Percentiles rank a stretch among this genome's conserved stretches.
phyloP scores from a whole-genome alignment of 2,888 invertebrate species.

The Aspidiotus rigidus region DNA sequence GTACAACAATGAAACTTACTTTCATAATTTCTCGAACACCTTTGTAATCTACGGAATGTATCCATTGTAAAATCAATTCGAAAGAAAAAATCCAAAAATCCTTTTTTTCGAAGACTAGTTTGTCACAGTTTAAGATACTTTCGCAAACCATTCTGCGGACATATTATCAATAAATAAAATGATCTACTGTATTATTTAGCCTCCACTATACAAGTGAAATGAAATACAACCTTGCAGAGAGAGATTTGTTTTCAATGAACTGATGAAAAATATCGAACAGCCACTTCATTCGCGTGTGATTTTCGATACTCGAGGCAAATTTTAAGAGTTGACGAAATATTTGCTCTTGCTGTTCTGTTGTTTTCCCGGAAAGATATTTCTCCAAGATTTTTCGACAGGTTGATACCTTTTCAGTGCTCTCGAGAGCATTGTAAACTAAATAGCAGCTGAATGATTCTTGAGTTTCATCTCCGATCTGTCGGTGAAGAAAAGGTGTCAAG shows the following conservation, averaged over 20 bases:
- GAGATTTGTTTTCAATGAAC: conserved; percentile 23
- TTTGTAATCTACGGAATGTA: conserved; percentile 90
- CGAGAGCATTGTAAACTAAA: conserved; percentile 17
- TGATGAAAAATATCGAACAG: conserved; percentile 24
- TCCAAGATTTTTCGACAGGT: conserved; percentile 44
- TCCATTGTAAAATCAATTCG: conserved; percentile 68
- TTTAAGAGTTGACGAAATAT: conserved; percentile 26
- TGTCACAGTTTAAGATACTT: conserved; percentile 70
- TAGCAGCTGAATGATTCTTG: conserved; percentile 32
- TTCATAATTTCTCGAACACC: conserved; percentile 89
- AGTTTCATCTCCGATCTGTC: conserved; percentile 27
- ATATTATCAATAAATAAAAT: conserved; percentile 40
- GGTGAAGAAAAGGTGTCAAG: neutral
- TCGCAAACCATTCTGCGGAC: conserved; percentile 70
- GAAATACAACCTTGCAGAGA: conserved; percentile 14
- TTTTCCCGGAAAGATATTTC: conserved; percentile 14
- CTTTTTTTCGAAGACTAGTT: conserved; percentile 66
- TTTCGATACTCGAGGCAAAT: conserved; percentile 23
- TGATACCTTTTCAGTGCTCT: conserved; percentile 16
- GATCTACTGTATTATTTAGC: neutral
- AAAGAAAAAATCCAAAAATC: conserved; percentile 88
- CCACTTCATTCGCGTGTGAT: conserved; percentile 24
- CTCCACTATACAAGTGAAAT: neutral
- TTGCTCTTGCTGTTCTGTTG: conserved; percentile 20
- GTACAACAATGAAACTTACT: conserved; percentile 45